Evolutionary conservation across 1,140 invertebrate genomes (phyloP), one percentile per base, ranked within the genome.

Genomic region (Pteromalus puparum): DNA sequence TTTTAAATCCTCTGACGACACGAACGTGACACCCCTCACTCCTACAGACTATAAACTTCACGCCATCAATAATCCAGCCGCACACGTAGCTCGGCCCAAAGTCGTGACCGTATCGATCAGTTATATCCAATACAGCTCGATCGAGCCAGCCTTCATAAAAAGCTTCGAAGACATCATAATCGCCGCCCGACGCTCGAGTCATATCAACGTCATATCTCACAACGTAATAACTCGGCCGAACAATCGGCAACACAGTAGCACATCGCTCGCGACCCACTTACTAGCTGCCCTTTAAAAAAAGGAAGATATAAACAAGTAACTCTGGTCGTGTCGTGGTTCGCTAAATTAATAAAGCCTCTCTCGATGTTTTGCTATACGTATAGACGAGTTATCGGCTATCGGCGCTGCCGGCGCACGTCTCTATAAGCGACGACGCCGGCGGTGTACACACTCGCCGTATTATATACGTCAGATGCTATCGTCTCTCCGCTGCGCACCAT

Each of bases 331-430:
- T 70, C 68, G 26, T 30, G 26, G 68, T 70, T 28, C 12, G 18
- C 53, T 74, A 82, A 82, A 82, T 82, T 82, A 75, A 82, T 82
- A 82, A 82, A 67, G 34, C 68, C 42, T 26, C 53, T 42, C 68
- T 26, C 48, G 42, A n/a, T 61, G 70, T 9, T 74, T 42, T 26
- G 48, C 48, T 9, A 18, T 3, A 0, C 3, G 9, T 10, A 1
- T n/a, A 3, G 67, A 68, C n/a, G 80, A 81, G 46, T 74, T 61
- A 72, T 61, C 28, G 72, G 72, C 3, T 46, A 67, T 67, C 72
- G 46, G 28, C 21, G 72, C 72, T 61, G 53, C 53, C 53, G 53
- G 28, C 67, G 21, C 81, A 75, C 72, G 53, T 75, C 72, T 82
- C 48, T 75, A 82, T 82, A 82, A 70, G 67, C 67, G 24, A 26